A percentile compares a stretch with the other conserved stretches of the same genome.
Evolutionary conservation across 2,113 vertebrate genomes (phyloP).

Genomic region (Rutilus rutilus): DNA sequence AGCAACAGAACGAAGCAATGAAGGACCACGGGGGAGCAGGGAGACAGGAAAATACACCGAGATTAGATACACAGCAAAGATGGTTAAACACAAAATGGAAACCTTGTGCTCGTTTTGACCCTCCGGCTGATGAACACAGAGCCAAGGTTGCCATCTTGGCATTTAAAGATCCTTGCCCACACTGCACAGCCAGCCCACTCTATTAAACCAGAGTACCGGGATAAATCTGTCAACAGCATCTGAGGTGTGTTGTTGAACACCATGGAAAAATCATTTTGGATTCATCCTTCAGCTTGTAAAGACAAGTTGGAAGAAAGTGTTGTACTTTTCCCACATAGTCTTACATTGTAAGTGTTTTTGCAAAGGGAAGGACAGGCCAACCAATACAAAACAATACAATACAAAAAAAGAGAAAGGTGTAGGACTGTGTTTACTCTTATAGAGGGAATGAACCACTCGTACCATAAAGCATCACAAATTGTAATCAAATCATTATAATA

Average conservation of each 20-base stretch:
- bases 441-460: background rate
- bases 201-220: slow-evolving; percentile 6
- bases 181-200: slow-evolving; percentile 32
- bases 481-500: background rate
- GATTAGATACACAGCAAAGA: slow-evolving; percentile 63
- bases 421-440: background rate
- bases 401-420: background rate
- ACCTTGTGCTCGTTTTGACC: slow-evolving; percentile 20
- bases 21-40: slow-evolving; percentile 48
- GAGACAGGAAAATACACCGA: slow-evolving; percentile 54
- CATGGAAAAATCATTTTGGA: background rate
- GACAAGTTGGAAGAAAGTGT: background rate
- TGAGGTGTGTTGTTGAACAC: background rate
- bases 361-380: background rate
- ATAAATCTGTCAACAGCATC: background rate
- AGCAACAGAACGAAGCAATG: slow-evolving; percentile 53
- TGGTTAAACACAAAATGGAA: slow-evolving; percentile 65
- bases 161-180: slow-evolving; percentile 61
- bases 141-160: slow-evolving; percentile 51
- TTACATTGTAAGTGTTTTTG: background rate
- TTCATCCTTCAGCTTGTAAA: background rate
- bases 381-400: background rate
- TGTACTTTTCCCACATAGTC: background rate
- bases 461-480: background rate
- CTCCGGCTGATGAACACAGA: background rate